Conservation (phyloP, 1,140 invertebrate species). For the Sycophaga agraensis region DNA sequence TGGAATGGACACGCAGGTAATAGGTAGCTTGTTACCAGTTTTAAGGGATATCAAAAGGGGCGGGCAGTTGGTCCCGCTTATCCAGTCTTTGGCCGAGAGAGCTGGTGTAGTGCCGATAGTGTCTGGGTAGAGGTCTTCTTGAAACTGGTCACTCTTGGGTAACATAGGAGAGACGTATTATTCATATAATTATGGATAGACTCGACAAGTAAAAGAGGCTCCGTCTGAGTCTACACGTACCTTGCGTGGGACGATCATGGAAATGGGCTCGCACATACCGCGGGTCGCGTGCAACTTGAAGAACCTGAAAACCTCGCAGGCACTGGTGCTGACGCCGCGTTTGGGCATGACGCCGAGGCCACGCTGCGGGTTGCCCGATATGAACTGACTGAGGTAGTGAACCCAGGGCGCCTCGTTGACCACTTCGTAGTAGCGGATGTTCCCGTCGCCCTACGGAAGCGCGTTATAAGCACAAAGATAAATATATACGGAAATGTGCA, state of each 20-base stretch:
- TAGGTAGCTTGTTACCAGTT: slow-evolving; percentile 60
- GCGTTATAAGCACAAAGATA: not conserved
- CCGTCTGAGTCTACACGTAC: too few relatives aligned
- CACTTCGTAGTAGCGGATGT: slow-evolving; percentile 93
- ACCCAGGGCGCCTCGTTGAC: slow-evolving; percentile 81
- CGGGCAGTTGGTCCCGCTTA: slow-evolving; percentile 77
- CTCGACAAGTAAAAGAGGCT: too few relatives aligned
- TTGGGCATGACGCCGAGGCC: slow-evolving; percentile 93
- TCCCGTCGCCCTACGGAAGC: slow-evolving; percentile 83
- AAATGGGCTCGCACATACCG: slow-evolving; percentile 85
- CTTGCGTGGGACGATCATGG: slow-evolving; percentile 92
- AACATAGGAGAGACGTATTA: too few relatives aligned
- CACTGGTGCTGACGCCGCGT: slow-evolving; percentile 77
- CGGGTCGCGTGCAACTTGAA: slow-evolving; percentile 89
- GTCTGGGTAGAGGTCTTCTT: slow-evolving; percentile 92
- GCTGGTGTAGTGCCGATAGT: slow-evolving; percentile 82
- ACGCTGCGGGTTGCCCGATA: slow-evolving; percentile 86
- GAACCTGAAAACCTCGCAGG: slow-evolving; percentile 88
- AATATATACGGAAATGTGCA: too few relatives aligned
- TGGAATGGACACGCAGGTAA: too few relatives aligned
- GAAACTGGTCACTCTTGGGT: slow-evolving; percentile 75
- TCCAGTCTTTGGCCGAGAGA: slow-evolving; percentile 85
- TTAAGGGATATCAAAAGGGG: slow-evolving; percentile 84
- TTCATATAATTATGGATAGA: too few relatives aligned
- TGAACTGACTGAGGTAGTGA: slow-evolving; percentile 88